Conservation (phyloP, 2,797 vertebrate species). For the Danio albolineatus region DNA sequence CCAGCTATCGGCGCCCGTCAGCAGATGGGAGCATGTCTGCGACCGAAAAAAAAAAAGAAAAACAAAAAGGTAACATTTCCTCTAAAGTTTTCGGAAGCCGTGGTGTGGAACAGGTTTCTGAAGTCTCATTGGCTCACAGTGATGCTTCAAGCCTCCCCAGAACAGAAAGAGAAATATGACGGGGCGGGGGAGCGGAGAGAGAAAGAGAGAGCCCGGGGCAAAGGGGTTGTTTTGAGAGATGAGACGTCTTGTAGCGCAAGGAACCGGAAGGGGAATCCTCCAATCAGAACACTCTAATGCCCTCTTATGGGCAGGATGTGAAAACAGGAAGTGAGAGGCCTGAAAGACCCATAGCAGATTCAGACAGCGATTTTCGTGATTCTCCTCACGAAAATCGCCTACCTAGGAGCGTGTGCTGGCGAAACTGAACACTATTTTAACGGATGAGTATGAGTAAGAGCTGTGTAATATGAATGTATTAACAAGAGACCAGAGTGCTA, state of each 20-base stretch:
- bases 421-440: conserved; percentile 8
- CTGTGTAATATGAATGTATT: conserved; percentile 47
- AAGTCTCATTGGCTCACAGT: conserved; percentile 75
- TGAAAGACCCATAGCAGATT: conserved; percentile 5
- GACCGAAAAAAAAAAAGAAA: background rate
- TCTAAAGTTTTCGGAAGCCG: conserved; percentile 60
- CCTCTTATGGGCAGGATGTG: background rate
- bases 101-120: conserved; percentile 55
- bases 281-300: conserved; percentile 19
- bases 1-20: conserved; percentile 49
- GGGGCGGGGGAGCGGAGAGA: conserved; percentile 2
- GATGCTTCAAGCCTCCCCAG: conserved; percentile 65
- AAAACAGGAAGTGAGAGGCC: conserved; percentile 9
- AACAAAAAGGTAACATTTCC: conserved; percentile 56
- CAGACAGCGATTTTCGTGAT: conserved; percentile 21
- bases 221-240: conserved; percentile 23
- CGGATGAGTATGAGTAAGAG: conserved; percentile 18
- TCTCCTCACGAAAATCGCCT: conserved; percentile 15
- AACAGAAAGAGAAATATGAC: conserved; percentile 46
- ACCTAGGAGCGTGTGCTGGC: background rate
- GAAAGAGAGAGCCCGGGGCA: background rate
- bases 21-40: conserved; percentile 22
- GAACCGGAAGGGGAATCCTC: background rate
- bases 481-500: conserved; percentile 20
- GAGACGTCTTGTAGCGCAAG: background rate